Evolutionary conservation across 2,888 invertebrate species (phyloP).

Genomic region (Cacoxenus indagator): DNA sequence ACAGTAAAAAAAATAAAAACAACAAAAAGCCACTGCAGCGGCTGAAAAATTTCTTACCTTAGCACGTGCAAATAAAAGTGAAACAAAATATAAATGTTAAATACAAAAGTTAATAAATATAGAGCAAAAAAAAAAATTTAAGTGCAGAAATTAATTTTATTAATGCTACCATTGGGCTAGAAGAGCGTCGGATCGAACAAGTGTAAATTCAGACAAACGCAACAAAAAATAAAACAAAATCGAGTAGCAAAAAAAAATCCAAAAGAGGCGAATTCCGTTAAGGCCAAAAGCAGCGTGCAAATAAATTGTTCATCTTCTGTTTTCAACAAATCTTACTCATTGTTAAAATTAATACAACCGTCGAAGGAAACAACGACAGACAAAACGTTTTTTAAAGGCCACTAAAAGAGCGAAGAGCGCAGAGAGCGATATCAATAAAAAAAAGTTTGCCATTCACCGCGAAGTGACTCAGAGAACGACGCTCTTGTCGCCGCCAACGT

Average conservation of each 20-base stretch:
- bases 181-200: neutral
- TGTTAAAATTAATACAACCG: constrained; percentile 35
- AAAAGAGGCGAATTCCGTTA: too few species aligned
- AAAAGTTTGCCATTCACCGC: neutral
- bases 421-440: constrained; percentile 2
- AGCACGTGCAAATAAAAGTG: neutral
- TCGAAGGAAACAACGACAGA: constrained; percentile 29
- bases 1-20: neutral
- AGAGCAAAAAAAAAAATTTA: constrained; percentile 10
- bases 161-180: too few species aligned
- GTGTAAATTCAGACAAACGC: neutral
- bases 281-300: constrained; percentile 13
- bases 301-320: too few species aligned
- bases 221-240: constrained; percentile 20
- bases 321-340: constrained; percentile 43
- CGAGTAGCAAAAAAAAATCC: constrained; percentile 25
- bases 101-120: too few species aligned
- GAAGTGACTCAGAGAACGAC: too few species aligned
- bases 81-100: neutral
- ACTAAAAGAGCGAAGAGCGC: neutral
- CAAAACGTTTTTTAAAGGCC: neutral
- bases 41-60: neutral
- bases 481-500: neutral
- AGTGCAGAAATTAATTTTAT: constrained; percentile 3
- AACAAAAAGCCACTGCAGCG: neutral